Evolutionary conservation across 2,888 invertebrate species (phyloP), one percentile per base, ranked within the genome.

Genomic region (Phlogophora meticulosa): DNA sequence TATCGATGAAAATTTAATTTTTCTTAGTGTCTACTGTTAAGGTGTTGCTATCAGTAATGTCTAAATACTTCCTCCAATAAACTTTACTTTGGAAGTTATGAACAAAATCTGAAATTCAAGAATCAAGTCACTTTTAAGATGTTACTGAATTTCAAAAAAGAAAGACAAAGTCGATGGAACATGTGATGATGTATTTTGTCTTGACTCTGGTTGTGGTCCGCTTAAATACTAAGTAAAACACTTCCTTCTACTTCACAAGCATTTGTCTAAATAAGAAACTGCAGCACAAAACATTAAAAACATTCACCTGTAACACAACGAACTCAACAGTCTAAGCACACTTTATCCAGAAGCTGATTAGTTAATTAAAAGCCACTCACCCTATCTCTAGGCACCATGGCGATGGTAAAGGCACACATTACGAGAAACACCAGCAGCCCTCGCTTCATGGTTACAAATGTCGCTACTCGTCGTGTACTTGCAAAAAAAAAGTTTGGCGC

Each of bases 301-400:
- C 10, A 20, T 55, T 52, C 22, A 45, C 24, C 42, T 52, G 22
- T 57, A 52, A 53, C 38, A 36, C 59, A 49, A 36, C 36, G 49
- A 42, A 58, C 34, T 76, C 32, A 10, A 17, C 11, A 36, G 40
- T 52, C 7, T 45, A 11, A 40, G 24, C 24, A 49, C 40, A 53
- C 69, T 55, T 36, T 38, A 46, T 55, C n/a, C 4, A 24, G 10
- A 42, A 22, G 46, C 28, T 24, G 24, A n/a, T n/a, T n/a, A n/a
- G n/a, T 55, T 56, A 58, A 42, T 45, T 45, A 49, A 78, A 62
- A 74, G 24, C 40, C 62, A 92, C 94, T 94, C 76, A 94, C 94
- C 90, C 86, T 90, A 9, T 86, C 78, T 63, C 81, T 85, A 7
- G 90, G 90, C 38, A 90, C 90, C 88, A 91, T 88, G 62, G 93